These are phyloP conservation scores for Acleris emargana DNA, from an alignment of 2,888 invertebrate genomes.

Conservation along the genomic window DNA sequence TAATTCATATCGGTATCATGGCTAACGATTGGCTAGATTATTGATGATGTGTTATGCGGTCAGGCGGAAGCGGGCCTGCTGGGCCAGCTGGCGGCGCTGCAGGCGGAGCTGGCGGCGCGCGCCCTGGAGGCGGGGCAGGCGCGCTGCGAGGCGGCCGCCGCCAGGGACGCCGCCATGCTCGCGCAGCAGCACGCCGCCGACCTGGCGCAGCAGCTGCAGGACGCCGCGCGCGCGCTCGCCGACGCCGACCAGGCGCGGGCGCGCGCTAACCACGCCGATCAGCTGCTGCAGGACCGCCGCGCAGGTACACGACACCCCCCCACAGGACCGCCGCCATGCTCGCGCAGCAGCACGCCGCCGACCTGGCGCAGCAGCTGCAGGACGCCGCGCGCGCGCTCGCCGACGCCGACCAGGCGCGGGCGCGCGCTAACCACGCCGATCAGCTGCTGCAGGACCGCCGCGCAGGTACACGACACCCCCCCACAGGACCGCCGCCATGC, in stretches of 20 bases:
- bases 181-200: constrained; percentile 53
- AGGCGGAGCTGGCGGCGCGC: constrained; percentile 64
- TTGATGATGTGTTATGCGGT: not conserved
- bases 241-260: constrained; percentile 1
- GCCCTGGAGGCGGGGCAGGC: constrained; percentile 70
- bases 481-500: constrained; percentile 59
- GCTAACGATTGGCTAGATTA: no score
- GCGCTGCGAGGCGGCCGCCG: constrained; percentile 74
- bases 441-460: constrained; percentile 10
- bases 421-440: constrained; percentile 8
- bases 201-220: constrained; percentile 22
- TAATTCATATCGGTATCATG: no score
- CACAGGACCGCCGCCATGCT: constrained; percentile 53
- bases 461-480: not conserved
- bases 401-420: constrained; percentile 1
- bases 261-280: constrained; percentile 11
- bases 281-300: constrained; percentile 8
- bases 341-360: constrained; percentile 50
- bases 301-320: not conserved
- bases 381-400: constrained; percentile 49
- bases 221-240: constrained; percentile 48
- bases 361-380: constrained; percentile 23
- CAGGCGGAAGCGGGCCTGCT: constrained; percentile 65
- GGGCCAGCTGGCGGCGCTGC: constrained; percentile 76
- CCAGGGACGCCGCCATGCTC: constrained; percentile 75